Base-by-base conservation (phyloP, 2,113 vertebrate species). In the Lathamus discolor region DNA sequence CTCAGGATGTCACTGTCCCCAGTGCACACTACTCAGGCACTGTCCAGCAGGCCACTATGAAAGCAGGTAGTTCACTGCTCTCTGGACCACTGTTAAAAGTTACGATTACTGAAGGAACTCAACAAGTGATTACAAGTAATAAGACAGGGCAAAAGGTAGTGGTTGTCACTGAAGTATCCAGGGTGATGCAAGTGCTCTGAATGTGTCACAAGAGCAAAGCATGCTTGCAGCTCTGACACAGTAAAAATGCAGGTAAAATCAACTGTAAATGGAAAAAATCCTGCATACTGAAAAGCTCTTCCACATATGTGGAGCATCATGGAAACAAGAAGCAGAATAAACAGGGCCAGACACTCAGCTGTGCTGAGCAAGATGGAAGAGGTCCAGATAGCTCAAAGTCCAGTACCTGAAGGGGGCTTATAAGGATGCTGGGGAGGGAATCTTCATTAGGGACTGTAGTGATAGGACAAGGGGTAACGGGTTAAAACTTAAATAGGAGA, bases 131-230 rank as follows among this genome's bases (percentile, higher is more conserved):
- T 77, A 39, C 37, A 64, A 43, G 23, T 6, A 70, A 24, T 23
- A 43, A 83, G 17, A 39, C 16, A 51, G 18, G 1, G 19, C 11
- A 66, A 77, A 61, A 89, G 22, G 23, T 15, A 79, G 24, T 6
- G 14, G 24, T 27, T 59, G 39, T 17, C 51, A 39, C 46, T 66
- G 80, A 75, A 64, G 27, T 19, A 74, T 17, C 11, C 52, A 44
- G n/a, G 13, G 22, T 51, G 17, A 43, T 46, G 5, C 0, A 0
- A 83, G 19, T 31, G 25, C 35, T 94, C 75, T 9, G 13, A 64
- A 51, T 1, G 1, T 10, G 25, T 52, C 22, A 39, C 13, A 44
- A 39, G 20, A 78, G 7, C 31, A 68, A 88, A 63, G 7, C 9
- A 14, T 3, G 5, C 55, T 68, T 73, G 13, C n/a, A 82, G 43